A percentile compares a stretch with the other conserved stretches of the same genome.
Evolutionary conservation across 2,797 vertebrate species (phyloP).

Genomic region (Florisuga fusca): DNA sequence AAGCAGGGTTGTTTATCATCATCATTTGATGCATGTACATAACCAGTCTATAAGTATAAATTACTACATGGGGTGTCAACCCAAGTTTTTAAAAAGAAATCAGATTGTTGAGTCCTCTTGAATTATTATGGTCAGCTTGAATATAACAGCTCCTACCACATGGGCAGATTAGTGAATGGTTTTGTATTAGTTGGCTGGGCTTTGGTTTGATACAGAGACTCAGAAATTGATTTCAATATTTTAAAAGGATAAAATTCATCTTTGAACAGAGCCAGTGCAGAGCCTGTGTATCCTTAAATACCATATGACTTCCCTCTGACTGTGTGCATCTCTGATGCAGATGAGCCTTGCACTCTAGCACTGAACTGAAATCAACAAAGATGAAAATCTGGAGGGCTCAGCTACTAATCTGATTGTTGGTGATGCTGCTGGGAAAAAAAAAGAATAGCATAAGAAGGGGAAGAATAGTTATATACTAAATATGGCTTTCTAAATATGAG

Average conservation of each 20-base stretch:
- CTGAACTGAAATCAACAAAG: not conserved
- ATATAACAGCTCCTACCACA: not conserved
- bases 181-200: not conserved
- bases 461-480: constrained; percentile 6
- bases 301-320: not conserved
- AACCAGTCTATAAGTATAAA: not conserved
- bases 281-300: not conserved
- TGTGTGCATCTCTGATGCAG: not conserved
- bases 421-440: not conserved
- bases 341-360: not conserved
- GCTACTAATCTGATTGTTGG: not conserved
- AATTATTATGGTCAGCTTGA: not conserved
- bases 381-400: not conserved
- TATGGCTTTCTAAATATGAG: not conserved
- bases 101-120: not conserved
- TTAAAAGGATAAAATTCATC: not conserved
- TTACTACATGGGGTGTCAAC: not conserved
- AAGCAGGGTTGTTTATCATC: not conserved
- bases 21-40: not conserved
- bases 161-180: not conserved
- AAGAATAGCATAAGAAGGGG: not conserved
- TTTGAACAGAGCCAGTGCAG: not conserved
- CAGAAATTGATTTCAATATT: not conserved
- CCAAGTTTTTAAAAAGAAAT: constrained; percentile 5
- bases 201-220: not conserved